Conservation (phyloP, 2,888 invertebrate species). For the Malacosoma neustria region DNA sequence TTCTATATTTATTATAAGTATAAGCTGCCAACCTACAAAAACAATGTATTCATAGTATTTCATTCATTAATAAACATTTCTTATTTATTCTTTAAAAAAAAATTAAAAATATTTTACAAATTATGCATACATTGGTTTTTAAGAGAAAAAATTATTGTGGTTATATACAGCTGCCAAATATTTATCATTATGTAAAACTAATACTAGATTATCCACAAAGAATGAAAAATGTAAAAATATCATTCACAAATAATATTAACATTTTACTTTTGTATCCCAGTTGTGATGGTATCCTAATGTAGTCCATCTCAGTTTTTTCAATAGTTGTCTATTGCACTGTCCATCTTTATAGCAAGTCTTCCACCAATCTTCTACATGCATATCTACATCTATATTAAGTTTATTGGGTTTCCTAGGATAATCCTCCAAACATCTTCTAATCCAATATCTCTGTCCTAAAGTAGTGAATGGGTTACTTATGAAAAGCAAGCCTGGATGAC, state of each 20-base stretch:
- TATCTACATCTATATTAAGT: constrained; percentile 78
- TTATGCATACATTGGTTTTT: too few relatives aligned
- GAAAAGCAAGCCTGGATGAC: constrained; percentile 83
- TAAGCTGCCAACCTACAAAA: too few relatives aligned
- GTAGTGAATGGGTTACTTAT: constrained; percentile 89
- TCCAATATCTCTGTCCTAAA: constrained; percentile 89
- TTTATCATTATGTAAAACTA: not conserved
- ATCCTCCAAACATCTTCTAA: constrained; percentile 82
- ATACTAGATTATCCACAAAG: constrained; percentile 12
- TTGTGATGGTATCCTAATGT: constrained; percentile 98
- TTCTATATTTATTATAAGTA: too few relatives aligned
- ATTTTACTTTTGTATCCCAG: constrained; percentile 93
- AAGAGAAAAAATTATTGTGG: not conserved
- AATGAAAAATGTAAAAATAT: constrained; percentile 18
- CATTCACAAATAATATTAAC: constrained; percentile 31
- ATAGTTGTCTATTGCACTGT: constrained; percentile 41
- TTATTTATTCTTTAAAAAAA: too few relatives aligned
- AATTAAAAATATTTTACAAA: too few relatives aligned
- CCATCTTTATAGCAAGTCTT: constrained; percentile 63
- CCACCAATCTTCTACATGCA: constrained; percentile 77
- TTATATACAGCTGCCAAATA: not conserved
- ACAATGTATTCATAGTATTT: too few relatives aligned
- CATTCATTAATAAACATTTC: too few relatives aligned
- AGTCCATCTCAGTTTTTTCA: constrained; percentile 87
- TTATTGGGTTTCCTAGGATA: constrained; percentile 84